These are phyloP conservation scores for Drosophila stalkeri DNA, from an alignment of 2,888 invertebrate species.

Conservation along the genomic window DNA sequence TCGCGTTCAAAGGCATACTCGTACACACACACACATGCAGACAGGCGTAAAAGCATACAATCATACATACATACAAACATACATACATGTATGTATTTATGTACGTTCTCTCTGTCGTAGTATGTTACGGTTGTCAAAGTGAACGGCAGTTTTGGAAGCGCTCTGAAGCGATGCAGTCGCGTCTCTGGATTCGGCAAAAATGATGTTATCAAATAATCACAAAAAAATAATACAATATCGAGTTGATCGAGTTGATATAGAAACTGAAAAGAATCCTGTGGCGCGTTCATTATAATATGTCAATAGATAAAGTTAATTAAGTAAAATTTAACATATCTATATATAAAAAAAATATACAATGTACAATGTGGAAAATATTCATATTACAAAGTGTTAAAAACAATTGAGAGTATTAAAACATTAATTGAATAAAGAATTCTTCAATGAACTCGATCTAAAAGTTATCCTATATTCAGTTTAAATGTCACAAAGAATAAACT, in stretches of 20 bases:
- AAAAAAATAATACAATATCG: conserved; percentile 23
- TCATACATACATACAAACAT: conserved; percentile 3
- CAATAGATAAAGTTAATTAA: not conserved
- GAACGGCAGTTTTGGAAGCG: conserved; percentile 68
- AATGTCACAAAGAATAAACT: not conserved
- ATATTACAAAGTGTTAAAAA: not conserved
- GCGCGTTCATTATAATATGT: not conserved
- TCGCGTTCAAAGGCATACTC: conserved; percentile 31
- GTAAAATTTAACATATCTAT: not conserved
- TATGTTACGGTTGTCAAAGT: conserved; percentile 50
- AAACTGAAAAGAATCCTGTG: conserved; percentile 7
- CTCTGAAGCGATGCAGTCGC: conserved; percentile 72
- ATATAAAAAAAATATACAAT: conserved; percentile 5
- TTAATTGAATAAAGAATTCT: not conserved
- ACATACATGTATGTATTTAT: conserved; percentile 12
- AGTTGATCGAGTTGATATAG: conserved; percentile 40
- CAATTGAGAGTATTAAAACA: not conserved
- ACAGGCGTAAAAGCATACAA: not conserved
- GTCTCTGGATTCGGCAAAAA: conserved; percentile 21
- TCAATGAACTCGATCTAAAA: not conserved
- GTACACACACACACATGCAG: not conserved
- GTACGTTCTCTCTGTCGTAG: conserved; percentile 28
- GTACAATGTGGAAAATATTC: not conserved
- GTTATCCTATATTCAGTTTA: not conserved
- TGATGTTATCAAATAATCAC: conserved; percentile 9